Base-by-base conservation (phyloP, 2,888 invertebrate species). In the Orthonevra nobilis region DNA sequence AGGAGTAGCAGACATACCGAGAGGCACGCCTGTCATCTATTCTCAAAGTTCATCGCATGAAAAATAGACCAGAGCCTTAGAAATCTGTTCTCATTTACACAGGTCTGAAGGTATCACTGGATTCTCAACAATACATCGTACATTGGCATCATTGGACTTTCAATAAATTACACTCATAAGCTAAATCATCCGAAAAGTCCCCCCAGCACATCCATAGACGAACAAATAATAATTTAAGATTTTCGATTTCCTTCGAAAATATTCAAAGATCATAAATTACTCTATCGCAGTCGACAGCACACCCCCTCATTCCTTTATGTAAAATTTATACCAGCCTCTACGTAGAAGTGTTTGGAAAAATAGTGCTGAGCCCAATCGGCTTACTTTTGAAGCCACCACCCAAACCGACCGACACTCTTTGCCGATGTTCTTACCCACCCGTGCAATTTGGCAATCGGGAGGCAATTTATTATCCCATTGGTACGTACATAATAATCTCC, bases 401-500 rank as follows among this genome's bases (percentile, higher is more conserved):
- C n/a, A n/a, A n/a, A n/a, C n/a, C n/a, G n/a, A n/a, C n/a, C 30
- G 38, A 54, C 46, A 38, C 61, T 77, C 28, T 44, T 72, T 30
- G 40, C n/a, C 23, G 5, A 52, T 46, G 52, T 34, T 9, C 44
- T 66, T 32, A 54, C 34, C 52, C 9, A 34, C 52, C 36, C 15
- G 20, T 44, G 26, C 42, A 56, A 61, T 72, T 79, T 79, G 79
- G 72, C 66, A 73, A 79, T 79, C 66, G 73, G 48, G 52, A 61
- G 60, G 42, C 61, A 79, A 79, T 79, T 72, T 79, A 66, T 66
- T 79, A 66, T 61, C 60, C 60, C 66, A 73, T 56, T 73, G 54
- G 61, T 73, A 68, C 68, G 79, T 56, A 68, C 58, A 66, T 73
- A 68, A 73, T 79, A 79, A 79, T 73, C 61, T 56, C n/a, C n/a